Evolutionary conservation across 2,113 vertebrate species (phyloP), one percentile per base, ranked within the genome.

Genomic region (Rhynchomys soricoides): DNA sequence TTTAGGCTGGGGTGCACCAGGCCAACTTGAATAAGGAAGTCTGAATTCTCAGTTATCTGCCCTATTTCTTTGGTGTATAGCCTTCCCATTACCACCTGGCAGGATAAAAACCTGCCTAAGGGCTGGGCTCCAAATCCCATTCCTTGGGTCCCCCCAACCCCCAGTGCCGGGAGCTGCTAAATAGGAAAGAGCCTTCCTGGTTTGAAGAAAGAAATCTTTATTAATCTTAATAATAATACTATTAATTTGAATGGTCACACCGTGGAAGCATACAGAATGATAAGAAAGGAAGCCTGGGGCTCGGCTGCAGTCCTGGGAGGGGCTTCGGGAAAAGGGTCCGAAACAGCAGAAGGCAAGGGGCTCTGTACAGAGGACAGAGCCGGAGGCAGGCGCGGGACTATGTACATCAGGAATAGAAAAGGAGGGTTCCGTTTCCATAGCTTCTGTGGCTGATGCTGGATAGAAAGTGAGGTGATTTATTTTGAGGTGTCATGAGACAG

Each of bases 161-260:
- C 16, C 24, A 0, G 52, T 55, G 50, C 52, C 34, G 21, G 0
- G 62, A 59, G 9, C 64, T 0, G 89, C 66, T 96, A 91, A 96
- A 97, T 95, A 95, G 97, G 97, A 98, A 97, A 93, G 96, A 97
- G 94, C 85, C 91, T 7, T 96, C 97, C 98, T 98, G 95, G 95
- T 98, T 96, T 98, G 98, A 98, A 99, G 98, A 99, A 99, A 99
- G 98, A 98, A 98, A 98, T 98, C 98, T 99, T 99, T 99, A 99
- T 99, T 99, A 98, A 98, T 97, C 98, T 98, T 98, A 98, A 98
- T 98, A 97, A 98, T 98, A 98, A 95, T 98, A 98, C 95, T 98
- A 98, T 97, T 98, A 96, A 97, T 98, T 97, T 97, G 98, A 96
- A 97, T 98, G 98, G 96, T 98, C 98, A 98, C 98, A 98, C 98